phyloP scores from a whole-genome alignment of 2,888 invertebrate species.

The Podabrus alpinus region DNA sequence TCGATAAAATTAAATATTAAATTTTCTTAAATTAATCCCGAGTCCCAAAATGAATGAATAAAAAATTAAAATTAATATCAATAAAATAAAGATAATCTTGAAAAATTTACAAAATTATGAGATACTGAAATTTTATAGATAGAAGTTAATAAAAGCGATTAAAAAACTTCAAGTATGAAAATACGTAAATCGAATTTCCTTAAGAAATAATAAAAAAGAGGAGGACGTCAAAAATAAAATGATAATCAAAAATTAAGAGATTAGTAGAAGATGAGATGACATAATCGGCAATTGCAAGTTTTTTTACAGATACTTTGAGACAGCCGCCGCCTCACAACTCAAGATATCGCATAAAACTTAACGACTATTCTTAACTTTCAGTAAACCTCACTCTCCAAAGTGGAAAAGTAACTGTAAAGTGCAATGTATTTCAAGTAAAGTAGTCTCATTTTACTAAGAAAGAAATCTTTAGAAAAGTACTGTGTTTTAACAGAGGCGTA shows the following conservation, averaged over 20 bases:
- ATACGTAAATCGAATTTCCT: background rate
- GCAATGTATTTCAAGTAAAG: slow-evolving; percentile 5
- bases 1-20: no score
- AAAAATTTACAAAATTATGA: background rate
- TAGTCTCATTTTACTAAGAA: background rate
- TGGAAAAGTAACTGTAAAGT: slow-evolving; percentile 7
- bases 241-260: slow-evolving; percentile 11
- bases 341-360: slow-evolving; percentile 21
- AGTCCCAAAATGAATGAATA: no score
- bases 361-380: slow-evolving; percentile 15
- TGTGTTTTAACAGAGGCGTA: background rate
- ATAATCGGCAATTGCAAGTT: slow-evolving; percentile 16
- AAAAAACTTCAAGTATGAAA: background rate
- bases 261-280: slow-evolving; percentile 5
- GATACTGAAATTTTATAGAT: background rate
- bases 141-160: background rate
- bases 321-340: slow-evolving; percentile 22
- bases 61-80: background rate
- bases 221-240: background rate
- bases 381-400: background rate
- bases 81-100: background rate
- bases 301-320: slow-evolving; percentile 15
- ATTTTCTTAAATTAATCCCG: no score
- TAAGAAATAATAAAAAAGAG: background rate
- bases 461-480: background rate